Evolutionary conservation across 1,140 invertebrate genomes (phyloP).

Genomic region (Bilobella aurantiaca): DNA sequence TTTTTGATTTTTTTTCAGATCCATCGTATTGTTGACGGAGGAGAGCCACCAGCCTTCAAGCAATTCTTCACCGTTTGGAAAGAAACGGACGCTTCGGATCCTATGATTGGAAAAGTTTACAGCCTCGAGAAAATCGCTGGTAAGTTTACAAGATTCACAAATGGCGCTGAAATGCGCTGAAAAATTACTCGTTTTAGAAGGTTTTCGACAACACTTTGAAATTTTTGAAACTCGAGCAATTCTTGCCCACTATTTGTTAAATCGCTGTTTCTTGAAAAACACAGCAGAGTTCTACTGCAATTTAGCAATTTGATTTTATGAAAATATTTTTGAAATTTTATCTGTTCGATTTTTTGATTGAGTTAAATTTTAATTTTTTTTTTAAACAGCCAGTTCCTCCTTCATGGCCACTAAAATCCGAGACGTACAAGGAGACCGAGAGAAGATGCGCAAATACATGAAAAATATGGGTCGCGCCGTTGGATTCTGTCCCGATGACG

Average conservation of each 20-base stretch:
- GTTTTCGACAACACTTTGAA: too few relatives aligned
- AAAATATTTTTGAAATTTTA: too few relatives aligned
- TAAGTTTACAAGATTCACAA: slow-evolving; percentile 7
- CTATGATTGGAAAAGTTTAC: slow-evolving; percentile 38
- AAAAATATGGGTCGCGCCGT: slow-evolving; percentile 42
- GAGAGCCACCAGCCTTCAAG: slow-evolving; percentile 64
- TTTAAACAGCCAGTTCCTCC: slow-evolving; percentile 16
- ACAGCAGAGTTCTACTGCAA: too few relatives aligned
- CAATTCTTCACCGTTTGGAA: slow-evolving; percentile 67
- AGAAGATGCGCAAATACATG: slow-evolving; percentile 22
- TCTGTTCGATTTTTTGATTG: too few relatives aligned
- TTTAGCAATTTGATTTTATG: too few relatives aligned
- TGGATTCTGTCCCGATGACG: slow-evolving; percentile 63
- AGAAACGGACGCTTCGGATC: slow-evolving; percentile 47
- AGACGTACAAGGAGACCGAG: slow-evolving; percentile 9
- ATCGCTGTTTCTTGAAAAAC: too few relatives aligned
- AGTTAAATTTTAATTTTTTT: background rate
- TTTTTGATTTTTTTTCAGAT: slow-evolving; percentile 36
- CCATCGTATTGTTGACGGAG: slow-evolving; percentile 57
- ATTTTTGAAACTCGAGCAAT: too few relatives aligned
- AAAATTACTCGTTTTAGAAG: too few relatives aligned
- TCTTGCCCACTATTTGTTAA: too few relatives aligned
- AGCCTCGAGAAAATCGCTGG: slow-evolving; percentile 38
- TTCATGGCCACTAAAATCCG: slow-evolving; percentile 15
- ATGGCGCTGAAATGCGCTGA: background rate